Evolutionary conservation across 1,140 invertebrate genomes (phyloP), one percentile per base, ranked within the genome.

Genomic region (Anoplophora glabripennis): DNA sequence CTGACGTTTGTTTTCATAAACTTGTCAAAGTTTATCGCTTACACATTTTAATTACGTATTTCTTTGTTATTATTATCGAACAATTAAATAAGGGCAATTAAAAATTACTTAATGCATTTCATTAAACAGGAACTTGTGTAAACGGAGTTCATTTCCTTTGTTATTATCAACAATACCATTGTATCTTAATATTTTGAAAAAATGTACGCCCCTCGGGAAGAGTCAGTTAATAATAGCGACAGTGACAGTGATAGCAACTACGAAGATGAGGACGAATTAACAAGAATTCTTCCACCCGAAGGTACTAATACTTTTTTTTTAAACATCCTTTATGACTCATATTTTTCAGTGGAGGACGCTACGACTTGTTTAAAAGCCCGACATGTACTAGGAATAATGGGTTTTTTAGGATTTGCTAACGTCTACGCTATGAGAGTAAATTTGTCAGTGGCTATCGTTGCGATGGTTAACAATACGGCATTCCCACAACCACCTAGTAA

Each of bases 391-490:
- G 89, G 90, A 0, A 81, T 93, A 41, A 80, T 95, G 74, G 87
- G 88, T 63, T 85, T 95, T 79, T 74, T 89, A 60, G 85, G 90
- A 47, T 86, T 94, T 70, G 86, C 88, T 15, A 85, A 91, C 66
- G 89, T 94, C 1, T 96, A 96, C 76, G 88, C 92, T 0, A 89
- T 96, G 87, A 79, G 94, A 59, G 92, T 96, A 0, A 96, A 96
- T 76, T 78, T 97, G 18, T 95, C 92, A 3, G 89, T 97, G 9
- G 94, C 92, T 5, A 94, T 96, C 72, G 92, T 97, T 9, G 92
- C 93, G 4, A 97, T 97, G 94, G 86, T 90, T 1, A 94, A 94
- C 66, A 84, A 88, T 53, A 87, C 88, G 15, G 81, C 80, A 1
- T 81, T 86, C 41, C 76, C 84, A 12, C 78, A 81, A 53, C 72